Evolutionary conservation across 2,797 vertebrate genomes (phyloP).

Genomic region (Knipowitschia caucasica): DNA sequence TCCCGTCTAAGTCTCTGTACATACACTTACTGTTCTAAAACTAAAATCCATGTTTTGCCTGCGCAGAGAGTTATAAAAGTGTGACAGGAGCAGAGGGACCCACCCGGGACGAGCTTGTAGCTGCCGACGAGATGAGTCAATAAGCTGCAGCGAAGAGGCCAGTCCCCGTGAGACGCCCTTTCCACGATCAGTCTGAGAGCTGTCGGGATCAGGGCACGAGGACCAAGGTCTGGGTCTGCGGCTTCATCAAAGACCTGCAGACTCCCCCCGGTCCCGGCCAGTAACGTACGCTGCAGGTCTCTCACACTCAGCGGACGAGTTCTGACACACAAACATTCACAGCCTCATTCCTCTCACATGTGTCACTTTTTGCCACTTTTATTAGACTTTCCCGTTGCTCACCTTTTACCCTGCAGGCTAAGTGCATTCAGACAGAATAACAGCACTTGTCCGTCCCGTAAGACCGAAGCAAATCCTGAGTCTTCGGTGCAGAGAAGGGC

Average conservation of each 20-base stretch:
- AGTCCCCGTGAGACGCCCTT: slow-evolving; percentile 89
- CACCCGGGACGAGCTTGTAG: slow-evolving; percentile 72
- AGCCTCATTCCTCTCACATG: background rate
- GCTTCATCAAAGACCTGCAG: slow-evolving; percentile 76
- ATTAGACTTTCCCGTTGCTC: slow-evolving; percentile 16
- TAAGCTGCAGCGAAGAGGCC: slow-evolving; percentile 90
- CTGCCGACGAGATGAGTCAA: slow-evolving; percentile 83
- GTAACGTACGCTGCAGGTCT: slow-evolving; percentile 84
- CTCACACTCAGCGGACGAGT: slow-evolving; percentile 82
- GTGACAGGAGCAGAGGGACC: slow-evolving; percentile 6
- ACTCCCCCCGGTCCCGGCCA: slow-evolving; percentile 76
- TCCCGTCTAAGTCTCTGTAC: no score
- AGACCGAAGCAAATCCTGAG: slow-evolving; percentile 85
- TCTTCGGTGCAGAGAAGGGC: slow-evolving; percentile 86
- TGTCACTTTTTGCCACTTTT: background rate
- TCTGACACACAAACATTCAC: slow-evolving; percentile 56
- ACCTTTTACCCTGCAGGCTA: slow-evolving; percentile 85
- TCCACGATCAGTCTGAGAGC: slow-evolving; percentile 86
- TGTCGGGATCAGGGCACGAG: slow-evolving; percentile 78
- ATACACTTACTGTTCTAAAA: no score
- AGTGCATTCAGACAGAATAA: slow-evolving; percentile 87
- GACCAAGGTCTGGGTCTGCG: slow-evolving; percentile 67
- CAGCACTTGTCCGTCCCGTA: slow-evolving; percentile 88
- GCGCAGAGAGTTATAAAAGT: no score
- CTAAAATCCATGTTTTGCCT: no score